Base-by-base conservation (phyloP, 2,888 invertebrate species). In the Volucella zonaria region DNA sequence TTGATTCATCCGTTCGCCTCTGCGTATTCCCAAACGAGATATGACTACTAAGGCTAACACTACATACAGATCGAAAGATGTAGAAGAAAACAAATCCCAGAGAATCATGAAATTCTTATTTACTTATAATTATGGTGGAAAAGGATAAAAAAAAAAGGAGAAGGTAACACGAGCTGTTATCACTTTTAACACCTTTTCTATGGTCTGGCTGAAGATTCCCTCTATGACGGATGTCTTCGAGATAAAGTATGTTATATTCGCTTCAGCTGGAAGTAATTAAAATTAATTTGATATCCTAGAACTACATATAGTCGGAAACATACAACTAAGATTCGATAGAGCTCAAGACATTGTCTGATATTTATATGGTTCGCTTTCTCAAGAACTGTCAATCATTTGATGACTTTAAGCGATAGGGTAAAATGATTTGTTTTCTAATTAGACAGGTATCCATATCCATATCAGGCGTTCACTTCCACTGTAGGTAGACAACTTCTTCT, bases 351-450 rank as follows among this genome's bases (percentile, higher is more conserved):
- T 62, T 64, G 18, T 54, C 66, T 31, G 79, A 80, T 79, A 75
- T 31, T 31, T 6, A 6, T 31, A 31, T 6, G 31, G 31, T 31
- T 58, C 52, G 12, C 49, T 49, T 38, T 43, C 58, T 68, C 56
- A 80, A 40, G 71, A 73, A 38, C 81, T 81, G 81, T 85, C 85
- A 85, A 85, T 85, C 85, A 85, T 64, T 49, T n/a, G 45, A n/a
- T 12, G 47, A 10, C 10, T 8, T 23, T 64, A 58, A 58, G 56
- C 64, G 62, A 52, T 67, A 59, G 61, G 42, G 68, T 64, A 64
- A 74, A 31, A 71, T 73, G 59, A 56, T 68, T 74, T 61, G 73
- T 14, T n/a, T 45, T 47, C 45, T 70, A 78, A 79, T 82, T 79
- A 82, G 79, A 45, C 51, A 43, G 73, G 54, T 43, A 66, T 49